Base-by-base conservation (phyloP, 2,888 invertebrate species). In the Adela reaumurella region DNA sequence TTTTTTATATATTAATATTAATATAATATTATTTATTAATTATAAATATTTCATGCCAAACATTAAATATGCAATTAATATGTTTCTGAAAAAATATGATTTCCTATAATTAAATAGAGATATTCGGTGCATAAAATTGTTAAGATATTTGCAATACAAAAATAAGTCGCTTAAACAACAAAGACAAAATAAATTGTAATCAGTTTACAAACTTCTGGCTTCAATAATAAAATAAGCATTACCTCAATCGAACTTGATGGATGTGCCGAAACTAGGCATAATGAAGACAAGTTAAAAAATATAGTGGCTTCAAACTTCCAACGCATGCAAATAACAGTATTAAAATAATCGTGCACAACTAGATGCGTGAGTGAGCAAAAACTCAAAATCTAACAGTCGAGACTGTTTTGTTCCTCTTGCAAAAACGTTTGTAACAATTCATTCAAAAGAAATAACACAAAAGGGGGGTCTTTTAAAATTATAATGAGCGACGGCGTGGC, bases 311-410 rank as follows among this genome's bases (percentile, higher is more conserved):
- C 62, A 62, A 64, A 70, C 68, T 63, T 65, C 67, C 68, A 72
- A 67, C 54, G 60, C 78, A 77, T 78, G 78, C 78, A 74, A 64
- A 62, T 63, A 69, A 76, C 68, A 76, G 74, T 77, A 74, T 73
- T 62, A 62, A 74, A 74, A 63, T 64, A 72, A 58, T 67, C 77
- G 77, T 78, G 78, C 78, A 77, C 67, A 74, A 77, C 77, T 74
- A 74, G 70, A 77, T 77, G 78, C 78, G 78, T 77, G 76, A 73
- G 62, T 42, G 16, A 66, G 62, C 20, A 50, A 52, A 45, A 76
- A 74, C 63, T 65, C 71, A 76, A 71, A 53, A 68, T 73, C 70
- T 67, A 54, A 65, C 64, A 60, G 65, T 60, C 44, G 19, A 44
- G 20, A 17, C n/a, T 45, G n/a, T 19, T 45, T n/a, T 45, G n/a